Percentiles rank a stretch among this genome's conserved stretches.
These are phyloP conservation scores for Hermetia illucens DNA, from an alignment of 1,140 invertebrate species.

Conservation along the genomic window DNA sequence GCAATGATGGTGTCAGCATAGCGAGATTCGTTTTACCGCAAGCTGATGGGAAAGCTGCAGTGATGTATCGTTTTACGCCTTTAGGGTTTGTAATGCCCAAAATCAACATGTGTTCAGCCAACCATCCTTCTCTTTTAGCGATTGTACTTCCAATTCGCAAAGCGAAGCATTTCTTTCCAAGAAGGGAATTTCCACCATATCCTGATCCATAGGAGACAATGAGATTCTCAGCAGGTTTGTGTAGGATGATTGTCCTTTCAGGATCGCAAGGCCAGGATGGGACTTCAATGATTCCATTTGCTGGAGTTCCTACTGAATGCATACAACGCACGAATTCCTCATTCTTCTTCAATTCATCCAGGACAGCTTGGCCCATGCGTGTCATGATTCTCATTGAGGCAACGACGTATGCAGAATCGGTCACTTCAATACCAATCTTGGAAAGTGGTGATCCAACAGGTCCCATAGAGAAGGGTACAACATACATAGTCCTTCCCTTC, in stretches of 20 bases:
- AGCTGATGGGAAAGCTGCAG: constrained; percentile 94
- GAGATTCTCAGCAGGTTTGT: constrained; percentile 44
- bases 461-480: constrained; percentile 98
- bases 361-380: constrained; percentile 68
- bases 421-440: constrained; percentile 95
- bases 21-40: constrained; percentile 99
- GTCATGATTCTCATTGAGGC: constrained; percentile 98
- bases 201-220: constrained; percentile 40
- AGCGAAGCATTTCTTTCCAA: constrained; percentile 99
- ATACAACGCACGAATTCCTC: constrained; percentile 72
- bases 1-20: constrained; percentile 88
- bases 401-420: constrained; percentile 95
- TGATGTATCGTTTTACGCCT: constrained; percentile 85
- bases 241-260: constrained; percentile 73
- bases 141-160: constrained; percentile 91
- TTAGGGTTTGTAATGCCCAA: constrained; percentile 83
- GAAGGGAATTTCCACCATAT: constrained; percentile 95
- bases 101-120: constrained; percentile 98
- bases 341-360: constrained; percentile 53
- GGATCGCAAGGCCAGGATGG: constrained; percentile 96
- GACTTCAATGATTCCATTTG: constrained; percentile 38
- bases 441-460: constrained; percentile 87
- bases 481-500: constrained; percentile 96
- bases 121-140: constrained; percentile 89
- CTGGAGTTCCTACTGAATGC: constrained; percentile 81